These are phyloP conservation scores for Melanotaenia trifasciata DNA, from an alignment of 2,797 vertebrate species.

Conservation along the genomic window DNA sequence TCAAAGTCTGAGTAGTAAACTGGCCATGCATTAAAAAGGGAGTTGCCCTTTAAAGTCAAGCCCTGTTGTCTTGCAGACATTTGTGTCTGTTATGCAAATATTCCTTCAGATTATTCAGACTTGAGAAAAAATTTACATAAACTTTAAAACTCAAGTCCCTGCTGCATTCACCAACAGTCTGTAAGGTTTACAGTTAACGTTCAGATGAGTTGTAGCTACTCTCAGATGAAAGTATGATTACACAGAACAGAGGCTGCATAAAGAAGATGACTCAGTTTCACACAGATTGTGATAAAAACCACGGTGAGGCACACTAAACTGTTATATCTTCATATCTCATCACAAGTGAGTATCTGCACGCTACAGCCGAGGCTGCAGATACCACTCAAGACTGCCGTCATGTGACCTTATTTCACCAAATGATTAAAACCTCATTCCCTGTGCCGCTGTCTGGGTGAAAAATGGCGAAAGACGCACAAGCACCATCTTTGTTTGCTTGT, in stretches of 20 bases:
- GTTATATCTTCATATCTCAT: too few relatives aligned
- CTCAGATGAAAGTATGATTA: slow-evolving; percentile 26
- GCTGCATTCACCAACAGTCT: neutral
- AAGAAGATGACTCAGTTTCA: slow-evolving; percentile 3
- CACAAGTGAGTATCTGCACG: neutral
- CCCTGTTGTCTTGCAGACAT: neutral
- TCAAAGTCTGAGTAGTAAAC: neutral
- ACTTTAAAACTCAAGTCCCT: too few relatives aligned
- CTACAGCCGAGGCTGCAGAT: slow-evolving; percentile 33
- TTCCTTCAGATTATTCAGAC: neutral
- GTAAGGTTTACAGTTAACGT: neutral
- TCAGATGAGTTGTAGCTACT: neutral
- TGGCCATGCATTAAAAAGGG: neutral
- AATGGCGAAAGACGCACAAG: neutral
- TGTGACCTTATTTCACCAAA: slow-evolving; percentile 38
- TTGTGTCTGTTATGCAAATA: neutral
- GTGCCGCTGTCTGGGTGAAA: slow-evolving; percentile 6
- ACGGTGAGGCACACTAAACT: neutral
- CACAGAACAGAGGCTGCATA: slow-evolving; percentile 3
- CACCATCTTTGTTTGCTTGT: slow-evolving; percentile 19
- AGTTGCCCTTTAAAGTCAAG: neutral
- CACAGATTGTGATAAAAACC: slow-evolving; percentile 6
- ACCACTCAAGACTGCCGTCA: slow-evolving; percentile 35
- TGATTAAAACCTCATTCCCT: slow-evolving; percentile 39
- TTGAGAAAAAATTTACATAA: neutral